phyloP scores from a whole-genome alignment of 2,113 vertebrate genomes.

The Ploceus nigricollis region DNA sequence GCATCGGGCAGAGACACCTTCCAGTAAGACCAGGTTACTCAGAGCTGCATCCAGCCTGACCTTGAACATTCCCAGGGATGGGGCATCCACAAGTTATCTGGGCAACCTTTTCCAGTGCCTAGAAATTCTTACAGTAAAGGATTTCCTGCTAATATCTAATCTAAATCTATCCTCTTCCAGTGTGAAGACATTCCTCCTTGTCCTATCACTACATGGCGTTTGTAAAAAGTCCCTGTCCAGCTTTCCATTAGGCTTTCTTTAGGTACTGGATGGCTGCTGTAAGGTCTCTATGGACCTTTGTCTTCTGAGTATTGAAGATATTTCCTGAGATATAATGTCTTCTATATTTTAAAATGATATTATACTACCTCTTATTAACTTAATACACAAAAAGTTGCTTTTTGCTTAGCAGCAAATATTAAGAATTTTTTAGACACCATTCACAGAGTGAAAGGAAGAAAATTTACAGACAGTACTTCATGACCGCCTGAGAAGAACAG shows the following conservation, averaged over 20 bases:
- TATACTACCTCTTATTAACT: background rate
- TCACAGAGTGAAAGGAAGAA: background rate
- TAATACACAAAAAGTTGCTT: background rate
- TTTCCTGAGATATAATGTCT: background rate
- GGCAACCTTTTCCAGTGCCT: background rate
- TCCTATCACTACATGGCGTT: background rate
- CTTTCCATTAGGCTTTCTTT: background rate
- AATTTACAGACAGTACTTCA: background rate
- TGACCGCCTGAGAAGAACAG: constrained; percentile 13
- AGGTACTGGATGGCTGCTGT: too few species aligned
- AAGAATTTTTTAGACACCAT: background rate
- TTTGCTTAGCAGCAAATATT: background rate
- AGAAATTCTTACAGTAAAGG: background rate
- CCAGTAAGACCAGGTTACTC: too few species aligned
- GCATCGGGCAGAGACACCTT: rapidly evolving
- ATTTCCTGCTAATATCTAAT: background rate
- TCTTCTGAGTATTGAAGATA: background rate
- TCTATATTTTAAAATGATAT: background rate
- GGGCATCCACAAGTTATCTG: too few species aligned
- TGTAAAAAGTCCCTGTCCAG: too few species aligned
- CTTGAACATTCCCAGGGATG: background rate
- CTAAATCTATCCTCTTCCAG: background rate
- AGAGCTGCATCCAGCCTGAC: background rate
- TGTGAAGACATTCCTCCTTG: background rate
- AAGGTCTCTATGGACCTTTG: background rate